Evolutionary conservation across 2,888 invertebrate genomes (phyloP).

Genomic region (Schizaphis graminum): DNA sequence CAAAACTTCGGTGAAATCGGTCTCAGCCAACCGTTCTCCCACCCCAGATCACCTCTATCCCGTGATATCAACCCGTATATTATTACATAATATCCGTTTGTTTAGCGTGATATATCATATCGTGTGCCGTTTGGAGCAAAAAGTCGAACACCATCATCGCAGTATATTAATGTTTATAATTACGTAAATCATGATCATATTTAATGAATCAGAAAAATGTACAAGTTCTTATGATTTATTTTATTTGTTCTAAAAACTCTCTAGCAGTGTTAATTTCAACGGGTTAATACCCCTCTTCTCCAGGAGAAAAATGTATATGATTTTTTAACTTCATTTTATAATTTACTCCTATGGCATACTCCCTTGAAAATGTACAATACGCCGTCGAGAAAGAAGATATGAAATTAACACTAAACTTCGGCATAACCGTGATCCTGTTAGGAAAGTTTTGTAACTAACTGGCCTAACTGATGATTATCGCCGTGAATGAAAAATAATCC

Average conservation of each 20-base stretch:
- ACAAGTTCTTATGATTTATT: background rate
- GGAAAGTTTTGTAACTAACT: no score
- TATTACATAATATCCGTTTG: background rate
- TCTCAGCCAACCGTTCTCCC: background rate
- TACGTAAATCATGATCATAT: background rate
- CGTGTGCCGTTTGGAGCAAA: background rate
- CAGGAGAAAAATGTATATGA: no score
- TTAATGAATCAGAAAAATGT: background rate
- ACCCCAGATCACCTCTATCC: background rate
- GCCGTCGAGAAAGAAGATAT: no score
- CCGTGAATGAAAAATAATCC: no score
- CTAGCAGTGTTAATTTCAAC: no score
- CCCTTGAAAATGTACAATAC: no score
- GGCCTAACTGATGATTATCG: no score
- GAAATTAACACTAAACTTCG: no score
- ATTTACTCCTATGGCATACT: no score
- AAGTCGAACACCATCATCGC: background rate
- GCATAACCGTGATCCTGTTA: no score
- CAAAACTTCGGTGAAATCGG: conserved; percentile 33
- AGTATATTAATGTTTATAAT: background rate
- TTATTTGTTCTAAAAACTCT: background rate
- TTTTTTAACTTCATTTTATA: no score
- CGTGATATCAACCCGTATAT: background rate
- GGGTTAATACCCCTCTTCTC: no score
- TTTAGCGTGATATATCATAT: background rate